Evolutionary conservation across 2,888 invertebrate genomes (phyloP).

Genomic region (Lasioglossum oenotherae): DNA sequence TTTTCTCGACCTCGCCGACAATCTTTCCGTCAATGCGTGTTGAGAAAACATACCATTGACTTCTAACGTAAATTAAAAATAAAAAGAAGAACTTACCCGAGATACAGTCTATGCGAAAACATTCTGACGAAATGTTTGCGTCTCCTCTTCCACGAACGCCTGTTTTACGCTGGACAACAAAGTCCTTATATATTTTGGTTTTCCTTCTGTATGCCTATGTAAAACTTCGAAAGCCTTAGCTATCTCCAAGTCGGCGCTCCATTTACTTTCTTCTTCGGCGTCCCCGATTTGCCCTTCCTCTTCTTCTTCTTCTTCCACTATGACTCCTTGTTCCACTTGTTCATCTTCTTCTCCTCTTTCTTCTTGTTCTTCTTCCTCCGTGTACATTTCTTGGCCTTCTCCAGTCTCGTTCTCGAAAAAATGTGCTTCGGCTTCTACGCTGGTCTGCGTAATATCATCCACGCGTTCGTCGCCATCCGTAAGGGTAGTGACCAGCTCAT

Average conservation of each 20-base stretch:
- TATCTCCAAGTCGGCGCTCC: neutral
- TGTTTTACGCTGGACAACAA: neutral
- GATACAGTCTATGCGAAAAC: neutral
- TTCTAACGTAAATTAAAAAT: neutral
- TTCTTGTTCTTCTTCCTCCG: neutral
- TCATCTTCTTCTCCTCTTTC: neutral
- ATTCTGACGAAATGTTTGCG: neutral
- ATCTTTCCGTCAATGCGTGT: too few species aligned
- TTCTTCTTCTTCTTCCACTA: neutral
- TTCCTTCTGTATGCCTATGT: neutral
- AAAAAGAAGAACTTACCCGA: neutral
- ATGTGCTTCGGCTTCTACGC: neutral
- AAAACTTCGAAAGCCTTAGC: neutral
- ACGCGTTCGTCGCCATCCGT: neutral
- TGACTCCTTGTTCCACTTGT: neutral
- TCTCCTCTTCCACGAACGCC: neutral
- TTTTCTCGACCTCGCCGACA: neutral
- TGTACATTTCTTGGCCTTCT: neutral
- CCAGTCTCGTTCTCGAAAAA: neutral
- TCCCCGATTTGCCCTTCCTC: neutral
- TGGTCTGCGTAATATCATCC: neutral
- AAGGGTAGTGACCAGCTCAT: neutral
- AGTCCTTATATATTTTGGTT: slow-evolving; percentile 7
- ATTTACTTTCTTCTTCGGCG: neutral
- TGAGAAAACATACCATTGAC: neutral